These are phyloP conservation scores for Mormoops blainvillei DNA, from an alignment of 2,113 vertebrate species.

Conservation along the genomic window DNA sequence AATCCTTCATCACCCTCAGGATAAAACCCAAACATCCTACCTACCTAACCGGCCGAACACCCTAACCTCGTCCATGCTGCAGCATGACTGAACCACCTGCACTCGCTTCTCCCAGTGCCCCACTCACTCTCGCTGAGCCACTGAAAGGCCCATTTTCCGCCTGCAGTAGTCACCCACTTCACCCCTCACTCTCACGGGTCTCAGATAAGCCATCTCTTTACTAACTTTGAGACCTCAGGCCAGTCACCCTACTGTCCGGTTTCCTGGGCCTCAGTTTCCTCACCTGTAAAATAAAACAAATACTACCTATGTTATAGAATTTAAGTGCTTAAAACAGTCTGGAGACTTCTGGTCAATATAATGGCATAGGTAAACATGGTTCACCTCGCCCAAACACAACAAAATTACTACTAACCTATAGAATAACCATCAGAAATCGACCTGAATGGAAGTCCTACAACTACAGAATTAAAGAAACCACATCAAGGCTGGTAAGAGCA, in stretches of 20 bases:
- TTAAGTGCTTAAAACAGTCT: not conserved
- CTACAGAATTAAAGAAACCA: too few relatives aligned
- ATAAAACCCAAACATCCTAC: not conserved
- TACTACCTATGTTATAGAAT: not conserved
- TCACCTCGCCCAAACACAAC: too few relatives aligned
- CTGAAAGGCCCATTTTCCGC: not conserved
- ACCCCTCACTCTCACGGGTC: not conserved
- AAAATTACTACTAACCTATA: too few relatives aligned
- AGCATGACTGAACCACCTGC: not conserved
- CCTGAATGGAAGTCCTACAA: too few relatives aligned
- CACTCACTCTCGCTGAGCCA: not conserved
- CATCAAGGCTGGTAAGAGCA: too few relatives aligned
- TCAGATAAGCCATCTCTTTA: not conserved
- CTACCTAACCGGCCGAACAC: not conserved
- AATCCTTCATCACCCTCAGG: not conserved
- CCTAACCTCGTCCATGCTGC: not conserved
- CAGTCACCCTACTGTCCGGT: not conserved
- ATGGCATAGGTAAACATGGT: too few relatives aligned
- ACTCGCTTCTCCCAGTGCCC: not conserved
- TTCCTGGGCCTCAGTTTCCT: constrained; percentile 3
- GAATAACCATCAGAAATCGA: too few relatives aligned
- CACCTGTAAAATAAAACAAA: not conserved
- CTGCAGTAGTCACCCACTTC: not conserved
- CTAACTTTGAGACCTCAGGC: not conserved
- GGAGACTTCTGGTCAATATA: not conserved